Conservation (phyloP, 2,797 vertebrate species). For the Sebastes cheni region DNA sequence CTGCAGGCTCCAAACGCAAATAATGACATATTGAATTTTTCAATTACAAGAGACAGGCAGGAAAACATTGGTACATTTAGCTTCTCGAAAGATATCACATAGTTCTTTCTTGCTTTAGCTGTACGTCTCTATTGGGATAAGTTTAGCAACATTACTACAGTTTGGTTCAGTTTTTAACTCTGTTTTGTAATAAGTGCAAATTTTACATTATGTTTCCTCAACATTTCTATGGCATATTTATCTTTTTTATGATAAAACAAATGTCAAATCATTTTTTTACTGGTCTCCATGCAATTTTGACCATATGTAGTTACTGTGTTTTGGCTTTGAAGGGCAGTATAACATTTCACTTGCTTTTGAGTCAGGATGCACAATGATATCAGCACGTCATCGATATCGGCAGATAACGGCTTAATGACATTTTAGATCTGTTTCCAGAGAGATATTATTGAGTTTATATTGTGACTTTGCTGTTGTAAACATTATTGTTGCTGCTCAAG, state of each 20-base stretch:
- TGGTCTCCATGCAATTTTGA: background rate
- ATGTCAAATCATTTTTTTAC: background rate
- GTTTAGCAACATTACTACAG: too few species aligned
- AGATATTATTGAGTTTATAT: background rate
- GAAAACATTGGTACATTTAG: background rate
- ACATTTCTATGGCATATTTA: background rate
- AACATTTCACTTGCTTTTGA: too few species aligned
- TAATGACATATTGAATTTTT: background rate
- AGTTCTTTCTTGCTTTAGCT: background rate
- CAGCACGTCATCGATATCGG: too few species aligned
- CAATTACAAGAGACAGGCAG: background rate
- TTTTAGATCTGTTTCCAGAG: background rate
- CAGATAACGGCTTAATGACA: background rate
- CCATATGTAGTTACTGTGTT: too few species aligned
- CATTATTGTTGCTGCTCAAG: background rate
- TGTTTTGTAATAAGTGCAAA: background rate
- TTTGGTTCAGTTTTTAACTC: background rate
- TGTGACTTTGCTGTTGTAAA: background rate
- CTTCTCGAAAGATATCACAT: background rate
- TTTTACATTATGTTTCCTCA: background rate
- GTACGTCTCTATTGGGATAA: too few species aligned
- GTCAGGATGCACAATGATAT: too few species aligned
- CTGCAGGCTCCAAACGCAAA: background rate
- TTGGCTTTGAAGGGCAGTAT: too few species aligned
- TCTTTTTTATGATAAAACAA: background rate